These are phyloP conservation scores for Buceros bicornis DNA, from an alignment of 2,797 vertebrate species.

Conservation along the genomic window DNA sequence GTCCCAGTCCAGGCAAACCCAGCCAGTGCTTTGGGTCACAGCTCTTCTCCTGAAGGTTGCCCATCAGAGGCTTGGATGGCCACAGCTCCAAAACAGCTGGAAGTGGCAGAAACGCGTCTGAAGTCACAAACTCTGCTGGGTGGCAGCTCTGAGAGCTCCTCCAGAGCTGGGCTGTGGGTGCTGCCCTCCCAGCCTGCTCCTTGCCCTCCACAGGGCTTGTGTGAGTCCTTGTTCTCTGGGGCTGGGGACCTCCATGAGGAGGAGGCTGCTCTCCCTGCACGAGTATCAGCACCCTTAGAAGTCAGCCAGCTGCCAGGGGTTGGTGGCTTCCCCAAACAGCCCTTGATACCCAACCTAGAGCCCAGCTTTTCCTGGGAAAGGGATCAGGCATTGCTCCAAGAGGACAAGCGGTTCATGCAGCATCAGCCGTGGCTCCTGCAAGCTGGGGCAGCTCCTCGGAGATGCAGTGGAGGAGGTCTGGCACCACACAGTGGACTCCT, in stretches of 20 bases:
- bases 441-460: background rate
- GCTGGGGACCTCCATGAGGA: background rate
- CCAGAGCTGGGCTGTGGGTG: background rate
- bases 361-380: background rate
- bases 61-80: background rate
- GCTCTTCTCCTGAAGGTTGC: background rate
- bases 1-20: background rate
- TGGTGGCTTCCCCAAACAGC: background rate
- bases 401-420: background rate
- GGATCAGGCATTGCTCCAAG: background rate
- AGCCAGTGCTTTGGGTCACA: background rate
- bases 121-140: background rate
- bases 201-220: background rate
- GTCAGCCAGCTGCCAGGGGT: background rate
- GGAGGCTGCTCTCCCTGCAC: background rate
- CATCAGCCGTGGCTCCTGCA: background rate
- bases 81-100: background rate
- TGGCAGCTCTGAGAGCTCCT: background rate
- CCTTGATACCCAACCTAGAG: background rate
- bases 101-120: background rate
- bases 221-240: background rate
- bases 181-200: background rate
- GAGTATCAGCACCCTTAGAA: background rate
- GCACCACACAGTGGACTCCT: accelerated
- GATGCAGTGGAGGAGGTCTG: background rate